Evolutionary conservation across 2,888 invertebrate genomes (phyloP).

Genomic region (Tipula lateralis): DNA sequence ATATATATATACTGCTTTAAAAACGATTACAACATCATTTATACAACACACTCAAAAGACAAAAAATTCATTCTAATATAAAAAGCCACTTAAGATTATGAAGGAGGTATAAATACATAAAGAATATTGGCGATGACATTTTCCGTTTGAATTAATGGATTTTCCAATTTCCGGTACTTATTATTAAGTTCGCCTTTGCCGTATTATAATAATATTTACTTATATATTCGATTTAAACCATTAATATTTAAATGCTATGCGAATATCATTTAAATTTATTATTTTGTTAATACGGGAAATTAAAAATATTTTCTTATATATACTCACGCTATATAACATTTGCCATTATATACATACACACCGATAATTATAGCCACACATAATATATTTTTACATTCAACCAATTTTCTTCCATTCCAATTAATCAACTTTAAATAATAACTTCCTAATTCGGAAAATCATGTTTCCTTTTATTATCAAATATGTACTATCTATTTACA

Average conservation of each 20-base stretch:
- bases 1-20: not conserved
- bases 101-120: not conserved
- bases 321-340: not conserved
- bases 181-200: not conserved
- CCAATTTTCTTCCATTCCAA: not conserved
- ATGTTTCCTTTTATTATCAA: not conserved
- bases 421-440: not conserved
- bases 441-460: constrained; percentile 24
- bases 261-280: too few relatives aligned
- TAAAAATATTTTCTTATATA: not conserved
- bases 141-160: not conserved
- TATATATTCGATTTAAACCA: not conserved
- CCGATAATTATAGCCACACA: not conserved
- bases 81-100: not conserved
- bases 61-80: not conserved
- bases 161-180: not conserved
- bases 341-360: not conserved
- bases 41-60: not conserved
- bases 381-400: not conserved
- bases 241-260: not conserved
- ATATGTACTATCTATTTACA: not conserved
- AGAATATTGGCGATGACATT: not conserved
- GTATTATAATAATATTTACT: not conserved
- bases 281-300: constrained; percentile 24
- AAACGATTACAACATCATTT: not conserved